Percentiles rank a stretch among this genome's conserved stretches.
Evolutionary conservation across 2,797 vertebrate genomes (phyloP).

Genomic region (Syngnathus acus): DNA sequence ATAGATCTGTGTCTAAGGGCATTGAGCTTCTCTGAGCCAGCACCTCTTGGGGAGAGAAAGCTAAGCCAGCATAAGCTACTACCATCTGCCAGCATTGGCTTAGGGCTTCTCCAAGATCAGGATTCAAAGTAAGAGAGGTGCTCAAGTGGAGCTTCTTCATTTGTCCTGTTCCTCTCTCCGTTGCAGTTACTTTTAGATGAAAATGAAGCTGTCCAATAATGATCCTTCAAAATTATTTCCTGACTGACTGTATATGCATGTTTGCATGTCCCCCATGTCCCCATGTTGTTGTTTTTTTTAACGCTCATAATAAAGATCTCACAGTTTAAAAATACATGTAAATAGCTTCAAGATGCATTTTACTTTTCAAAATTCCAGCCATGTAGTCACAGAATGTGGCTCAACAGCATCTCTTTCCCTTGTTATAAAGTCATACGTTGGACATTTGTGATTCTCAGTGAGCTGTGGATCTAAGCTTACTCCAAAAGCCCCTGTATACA

Average conservation of each 20-base stretch:
- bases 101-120: constrained; percentile 54
- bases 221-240: constrained; percentile 7
- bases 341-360: background rate
- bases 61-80: constrained; percentile 64
- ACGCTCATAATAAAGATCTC: background rate
- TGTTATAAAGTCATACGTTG: constrained; percentile 10
- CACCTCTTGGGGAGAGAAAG: constrained; percentile 52
- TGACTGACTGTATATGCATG: background rate
- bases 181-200: constrained; percentile 36
- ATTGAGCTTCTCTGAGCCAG: constrained; percentile 53
- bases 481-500: constrained; percentile 22
- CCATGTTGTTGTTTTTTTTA: background rate
- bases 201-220: constrained; percentile 34
- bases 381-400: constrained; percentile 16
- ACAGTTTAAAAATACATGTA: background rate
- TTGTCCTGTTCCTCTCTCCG: constrained; percentile 27
- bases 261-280: background rate
- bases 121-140: constrained; percentile 52
- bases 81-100: constrained; percentile 60
- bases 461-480: constrained; percentile 23
- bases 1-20: constrained; percentile 61
- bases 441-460: constrained; percentile 21
- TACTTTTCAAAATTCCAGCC: background rate
- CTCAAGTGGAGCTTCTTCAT: constrained; percentile 35
- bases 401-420: background rate